These are phyloP conservation scores for Alaudala cheleensis DNA, from an alignment of 2,113 vertebrate species.

Conservation along the genomic window DNA sequence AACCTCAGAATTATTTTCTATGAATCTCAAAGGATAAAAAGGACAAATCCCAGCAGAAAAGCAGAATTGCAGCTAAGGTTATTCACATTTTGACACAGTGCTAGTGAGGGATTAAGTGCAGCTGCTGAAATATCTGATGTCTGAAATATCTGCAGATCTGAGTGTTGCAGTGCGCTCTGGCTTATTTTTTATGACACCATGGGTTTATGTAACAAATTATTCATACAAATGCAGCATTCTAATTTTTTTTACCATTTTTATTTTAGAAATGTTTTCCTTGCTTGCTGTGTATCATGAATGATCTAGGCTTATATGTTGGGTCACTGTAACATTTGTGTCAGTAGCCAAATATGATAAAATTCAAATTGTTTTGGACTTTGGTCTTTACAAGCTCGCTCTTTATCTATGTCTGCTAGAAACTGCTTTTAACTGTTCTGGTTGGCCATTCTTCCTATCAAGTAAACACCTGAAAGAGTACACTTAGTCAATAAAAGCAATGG, in stretches of 20 bases:
- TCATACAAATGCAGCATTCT: neutral
- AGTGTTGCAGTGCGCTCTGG: neutral
- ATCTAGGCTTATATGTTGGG: neutral
- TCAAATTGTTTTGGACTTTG: neutral
- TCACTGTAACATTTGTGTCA: neutral
- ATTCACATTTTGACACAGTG: neutral
- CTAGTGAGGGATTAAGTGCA: neutral
- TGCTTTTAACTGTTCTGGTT: neutral
- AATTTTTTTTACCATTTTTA: neutral
- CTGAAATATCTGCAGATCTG: neutral
- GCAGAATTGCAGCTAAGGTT: neutral
- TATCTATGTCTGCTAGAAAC: neutral
- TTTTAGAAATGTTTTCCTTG: neutral
- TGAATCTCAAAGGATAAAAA: neutral
- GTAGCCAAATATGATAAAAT: neutral
- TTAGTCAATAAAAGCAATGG: conserved; percentile 9
- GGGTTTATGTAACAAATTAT: neutral
- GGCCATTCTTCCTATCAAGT: neutral
- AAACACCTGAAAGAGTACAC: neutral
- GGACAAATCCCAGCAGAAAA: neutral
- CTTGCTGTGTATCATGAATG: neutral
- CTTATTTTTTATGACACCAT: neutral
- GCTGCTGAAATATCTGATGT: neutral
- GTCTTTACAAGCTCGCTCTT: neutral
- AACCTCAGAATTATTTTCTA: neutral